Percentiles rank a stretch among this genome's conserved stretches.
phyloP scores from a whole-genome alignment of 2,888 invertebrate species.

The Cheilosia vulpina region DNA sequence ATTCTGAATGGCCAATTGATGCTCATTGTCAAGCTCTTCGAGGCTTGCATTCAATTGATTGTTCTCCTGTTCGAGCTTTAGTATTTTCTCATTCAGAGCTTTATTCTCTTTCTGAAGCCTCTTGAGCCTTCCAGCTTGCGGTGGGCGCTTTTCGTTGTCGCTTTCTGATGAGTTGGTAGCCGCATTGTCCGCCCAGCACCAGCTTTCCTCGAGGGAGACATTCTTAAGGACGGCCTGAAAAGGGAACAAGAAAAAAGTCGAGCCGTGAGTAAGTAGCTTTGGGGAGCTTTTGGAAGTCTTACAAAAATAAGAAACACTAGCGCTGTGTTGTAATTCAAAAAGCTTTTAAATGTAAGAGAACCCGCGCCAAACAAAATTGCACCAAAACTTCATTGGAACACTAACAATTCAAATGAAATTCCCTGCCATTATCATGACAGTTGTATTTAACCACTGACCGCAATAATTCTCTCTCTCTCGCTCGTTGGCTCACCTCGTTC shows the following conservation, averaged over 20 bases:
- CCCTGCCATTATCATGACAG: slow-evolving; percentile 4
- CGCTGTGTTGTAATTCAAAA: too few species aligned
- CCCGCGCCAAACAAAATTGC: too few species aligned
- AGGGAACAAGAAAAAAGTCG: not conserved
- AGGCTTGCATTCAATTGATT: slow-evolving; percentile 85
- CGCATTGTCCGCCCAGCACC: slow-evolving; percentile 83
- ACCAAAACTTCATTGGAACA: too few species aligned
- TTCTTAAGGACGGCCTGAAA: slow-evolving; percentile 78
- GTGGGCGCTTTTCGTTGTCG: slow-evolving; percentile 65
- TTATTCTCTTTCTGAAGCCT: slow-evolving; percentile 82
- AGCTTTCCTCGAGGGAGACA: slow-evolving; percentile 82
- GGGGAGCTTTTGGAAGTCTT: not conserved
- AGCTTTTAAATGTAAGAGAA: too few species aligned
- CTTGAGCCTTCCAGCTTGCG: slow-evolving; percentile 43
- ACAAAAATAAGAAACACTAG: too few species aligned
- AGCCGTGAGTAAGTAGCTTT: not conserved
- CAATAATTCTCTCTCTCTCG: not conserved
- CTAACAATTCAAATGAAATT: slow-evolving; percentile 5
- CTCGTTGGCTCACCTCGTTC: not conserved
- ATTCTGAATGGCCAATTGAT: slow-evolving; percentile 88
- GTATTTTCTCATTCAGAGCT: slow-evolving; percentile 84
- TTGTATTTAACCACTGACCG: slow-evolving; percentile 23
- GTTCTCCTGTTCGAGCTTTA: slow-evolving; percentile 83
- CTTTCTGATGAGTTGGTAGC: slow-evolving; percentile 77
- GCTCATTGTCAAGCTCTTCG: slow-evolving; percentile 90